These are phyloP conservation scores for Brachyistius frenatus DNA, from an alignment of 2,113 vertebrate genomes.

Conservation along the genomic window DNA sequence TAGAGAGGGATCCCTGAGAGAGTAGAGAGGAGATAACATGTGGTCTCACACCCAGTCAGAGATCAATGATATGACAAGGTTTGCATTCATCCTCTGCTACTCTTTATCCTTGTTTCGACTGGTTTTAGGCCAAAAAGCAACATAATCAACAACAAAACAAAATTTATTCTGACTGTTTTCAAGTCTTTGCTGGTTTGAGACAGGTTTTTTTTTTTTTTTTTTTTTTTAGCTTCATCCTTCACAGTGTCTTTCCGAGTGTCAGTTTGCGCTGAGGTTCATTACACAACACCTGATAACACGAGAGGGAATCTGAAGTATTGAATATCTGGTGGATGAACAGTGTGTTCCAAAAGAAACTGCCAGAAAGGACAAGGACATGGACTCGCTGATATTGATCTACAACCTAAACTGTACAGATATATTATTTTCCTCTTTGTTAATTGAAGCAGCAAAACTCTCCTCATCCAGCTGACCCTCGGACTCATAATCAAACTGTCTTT, in stretches of 20 bases:
- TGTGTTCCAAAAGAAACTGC: background rate
- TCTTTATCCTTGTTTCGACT: background rate
- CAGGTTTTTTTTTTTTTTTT: background rate
- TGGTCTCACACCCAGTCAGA: background rate
- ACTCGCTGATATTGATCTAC: background rate
- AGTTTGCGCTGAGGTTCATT: background rate
- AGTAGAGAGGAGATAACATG: background rate
- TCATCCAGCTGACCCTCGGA: background rate
- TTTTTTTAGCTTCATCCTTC: background rate
- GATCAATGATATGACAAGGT: background rate
- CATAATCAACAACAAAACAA: background rate
- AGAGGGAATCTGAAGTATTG: background rate
- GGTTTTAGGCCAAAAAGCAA: background rate
- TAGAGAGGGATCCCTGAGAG: background rate
- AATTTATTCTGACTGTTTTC: background rate
- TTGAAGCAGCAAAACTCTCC: background rate
- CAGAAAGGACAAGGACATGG: background rate
- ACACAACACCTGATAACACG: background rate
- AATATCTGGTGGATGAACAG: background rate
- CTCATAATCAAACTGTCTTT: background rate
- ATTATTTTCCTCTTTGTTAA: background rate
- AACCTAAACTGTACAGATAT: background rate
- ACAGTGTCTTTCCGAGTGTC: background rate
- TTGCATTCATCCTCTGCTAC: background rate
- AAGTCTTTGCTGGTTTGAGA: background rate